A percentile compares a stretch with the other conserved stretches of the same genome.
Conservation (phyloP, 2,888 invertebrate species). For the Mythimna albipuncta region DNA sequence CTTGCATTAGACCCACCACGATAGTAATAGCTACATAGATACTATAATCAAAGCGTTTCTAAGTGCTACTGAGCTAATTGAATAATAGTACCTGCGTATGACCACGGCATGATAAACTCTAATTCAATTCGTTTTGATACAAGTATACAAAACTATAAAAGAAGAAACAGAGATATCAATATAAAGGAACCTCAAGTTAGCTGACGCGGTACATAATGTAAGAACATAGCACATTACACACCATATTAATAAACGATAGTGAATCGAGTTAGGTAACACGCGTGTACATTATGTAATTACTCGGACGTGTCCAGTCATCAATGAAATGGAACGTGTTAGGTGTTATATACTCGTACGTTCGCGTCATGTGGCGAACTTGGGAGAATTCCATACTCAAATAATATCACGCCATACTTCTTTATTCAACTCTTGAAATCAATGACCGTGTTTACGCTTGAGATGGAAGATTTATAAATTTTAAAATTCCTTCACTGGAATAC, state of each 20-base stretch:
- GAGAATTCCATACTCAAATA: slow-evolving; percentile 31
- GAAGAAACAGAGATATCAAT: neutral
- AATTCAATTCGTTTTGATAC: neutral
- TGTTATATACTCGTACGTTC: slow-evolving; percentile 13
- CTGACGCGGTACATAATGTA: neutral
- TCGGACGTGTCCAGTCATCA: slow-evolving; percentile 37
- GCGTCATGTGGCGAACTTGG: slow-evolving; percentile 7
- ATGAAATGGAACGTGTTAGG: slow-evolving; percentile 45
- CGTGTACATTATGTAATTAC: slow-evolving; percentile 25
- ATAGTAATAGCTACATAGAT: neutral
- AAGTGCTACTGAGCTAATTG: neutral
- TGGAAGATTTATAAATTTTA: neutral
- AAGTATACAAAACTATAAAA: neutral
- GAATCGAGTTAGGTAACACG: slow-evolving; percentile 26
- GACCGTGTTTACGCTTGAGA: neutral
- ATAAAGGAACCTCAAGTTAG: neutral
- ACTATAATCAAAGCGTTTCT: too few species aligned
- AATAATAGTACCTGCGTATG: neutral
- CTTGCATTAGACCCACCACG: neutral
- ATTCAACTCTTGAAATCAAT: slow-evolving; percentile 9
- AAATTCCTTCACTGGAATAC: neutral
- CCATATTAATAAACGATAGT: slow-evolving; percentile 24
- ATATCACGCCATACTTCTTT: slow-evolving; percentile 8
- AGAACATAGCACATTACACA: neutral
- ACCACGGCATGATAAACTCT: neutral